Evolutionary conservation across 2,797 vertebrate genomes (phyloP), one percentile per base, ranked within the genome.

Genomic region (Paedocypris micromegethes): DNA sequence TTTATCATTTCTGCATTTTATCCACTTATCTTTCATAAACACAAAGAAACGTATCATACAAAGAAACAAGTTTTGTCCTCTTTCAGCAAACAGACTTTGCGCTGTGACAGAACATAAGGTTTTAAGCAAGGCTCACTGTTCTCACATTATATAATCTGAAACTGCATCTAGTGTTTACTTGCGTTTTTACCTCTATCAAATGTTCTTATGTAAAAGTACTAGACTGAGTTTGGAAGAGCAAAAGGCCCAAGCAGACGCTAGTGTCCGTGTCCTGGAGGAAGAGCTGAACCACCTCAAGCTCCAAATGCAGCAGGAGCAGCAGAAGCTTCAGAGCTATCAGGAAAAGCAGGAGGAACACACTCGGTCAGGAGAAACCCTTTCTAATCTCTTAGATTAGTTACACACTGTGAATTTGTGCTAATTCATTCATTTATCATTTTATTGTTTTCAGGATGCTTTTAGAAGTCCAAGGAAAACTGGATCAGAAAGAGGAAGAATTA

Each of bases 401-500:
- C 53, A 23, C 62, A 63, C 4, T 63, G 9, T 70, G 23, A 56
- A 75, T 45, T 7, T 58, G 77, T 84, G 5, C 23, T 23, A 23
- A 23, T 23, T 23, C 23, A 23, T 23, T 23, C 23, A 23, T 23
- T 23, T 23, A 23, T 23, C 23, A 23, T 23, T 23, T 23, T 23
- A 23, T 23, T 23, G 23, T 23, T 62, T 42, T 57, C 75, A 98
- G 96, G 77, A 84, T 88, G 77, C 78, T 95, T 77, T 82, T 87
- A 72, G 93, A 94, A 77, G 79, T 82, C 5, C 87, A 94, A 82
- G 87, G 84, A 64, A 80, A 78, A 60, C 85, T 93, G 37, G 78
- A 84, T 55, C 80, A 89, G 57, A 91, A 86, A 79, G 91, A 92
- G 70, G 82, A 79, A 68, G 89, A 92, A 84, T 79, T 82, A 3